Evolutionary conservation across 1,140 invertebrate genomes (phyloP), one percentile per base, ranked within the genome.

Genomic region (Drosophila insularis): DNA sequence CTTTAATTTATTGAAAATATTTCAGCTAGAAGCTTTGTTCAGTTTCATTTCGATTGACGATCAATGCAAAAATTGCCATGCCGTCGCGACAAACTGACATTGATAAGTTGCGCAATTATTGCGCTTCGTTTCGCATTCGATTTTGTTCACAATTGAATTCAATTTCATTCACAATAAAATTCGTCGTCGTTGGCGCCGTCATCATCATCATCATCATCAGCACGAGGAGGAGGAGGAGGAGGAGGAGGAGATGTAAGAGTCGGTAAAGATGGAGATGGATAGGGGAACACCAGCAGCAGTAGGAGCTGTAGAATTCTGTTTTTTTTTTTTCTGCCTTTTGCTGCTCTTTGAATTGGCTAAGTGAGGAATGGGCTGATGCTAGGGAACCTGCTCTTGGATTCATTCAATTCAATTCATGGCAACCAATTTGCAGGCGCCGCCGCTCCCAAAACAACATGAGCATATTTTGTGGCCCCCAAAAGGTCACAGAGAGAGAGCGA

Each of bases 381-480:
- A 6, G 4, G 43, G 17, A 21, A 21, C 17, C 17, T 50, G 43
- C 53, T 39, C 32, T 68, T 68, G 69, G 64, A 74, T 74, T 72
- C 69, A 72, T 64, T 72, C 32, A 23, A 37, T 59, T 62, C 74
- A 63, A 87, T 87, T 86, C 84, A 86, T 86, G 72, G 72, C 75
- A 68, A 82, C 65, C 82, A 79, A 82, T 86, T 86, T 87, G 82
- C 82, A 87, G 84, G 82, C 82, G 82, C 82, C 82, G 70, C 66
- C 68, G 67, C 63, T 84, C 19, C 65, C 63, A 82, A 77, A 87
- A 87, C 75, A 86, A 87, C 71, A 80, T 80, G 75, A 72, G 63
- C 71, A 81, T 77, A 77, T 81, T 80, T 80, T 80, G 32, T 58
- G 65, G 53, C 35, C 35, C 37, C 56, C 59, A n/a, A 55, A 72